A percentile compares a stretch with the other conserved stretches of the same genome.
phyloP scores from a whole-genome alignment of 2,888 invertebrate species.

The Dione juno region DNA sequence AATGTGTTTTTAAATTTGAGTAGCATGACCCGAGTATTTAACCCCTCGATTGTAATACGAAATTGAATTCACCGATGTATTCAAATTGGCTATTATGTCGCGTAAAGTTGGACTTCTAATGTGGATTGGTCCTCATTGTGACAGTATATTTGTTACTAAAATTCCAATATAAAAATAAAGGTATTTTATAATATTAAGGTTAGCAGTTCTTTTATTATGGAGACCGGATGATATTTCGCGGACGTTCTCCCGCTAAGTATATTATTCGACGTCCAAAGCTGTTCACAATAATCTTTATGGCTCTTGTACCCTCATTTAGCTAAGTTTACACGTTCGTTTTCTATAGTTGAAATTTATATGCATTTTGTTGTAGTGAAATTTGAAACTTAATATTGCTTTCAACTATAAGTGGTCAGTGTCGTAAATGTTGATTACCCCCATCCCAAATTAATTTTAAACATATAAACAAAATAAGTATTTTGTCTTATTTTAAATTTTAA shows the following conservation, averaged over 20 bases:
- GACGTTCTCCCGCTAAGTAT: constrained; percentile 23
- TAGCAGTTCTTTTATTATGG: constrained; percentile 57
- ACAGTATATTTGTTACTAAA: constrained; percentile 56
- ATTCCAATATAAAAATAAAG: constrained; percentile 53
- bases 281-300: constrained; percentile 47
- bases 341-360: constrained; percentile 42
- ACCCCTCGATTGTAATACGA: constrained; percentile 51
- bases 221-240: constrained; percentile 46
- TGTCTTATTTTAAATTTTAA: constrained; percentile 25
- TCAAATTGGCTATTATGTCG: constrained; percentile 47
- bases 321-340: constrained; percentile 35
- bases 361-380: constrained; percentile 40
- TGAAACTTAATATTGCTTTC: constrained; percentile 39
- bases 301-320: constrained; percentile 28
- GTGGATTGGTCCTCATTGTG: constrained; percentile 54
- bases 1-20: constrained; percentile 37
- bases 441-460: constrained; percentile 27
- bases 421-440: constrained; percentile 43
- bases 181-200: constrained; percentile 51
- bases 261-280: constrained; percentile 33
- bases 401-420: constrained; percentile 34
- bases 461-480: no score
- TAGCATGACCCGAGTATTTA: constrained; percentile 52
- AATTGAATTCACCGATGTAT: constrained; percentile 61
- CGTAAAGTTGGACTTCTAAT: constrained; percentile 64